Percentiles rank a stretch among this genome's conserved stretches.
These are phyloP conservation scores for Lasioglossum zephyrum DNA, from an alignment of 2,888 invertebrate genomes.

Conservation along the genomic window DNA sequence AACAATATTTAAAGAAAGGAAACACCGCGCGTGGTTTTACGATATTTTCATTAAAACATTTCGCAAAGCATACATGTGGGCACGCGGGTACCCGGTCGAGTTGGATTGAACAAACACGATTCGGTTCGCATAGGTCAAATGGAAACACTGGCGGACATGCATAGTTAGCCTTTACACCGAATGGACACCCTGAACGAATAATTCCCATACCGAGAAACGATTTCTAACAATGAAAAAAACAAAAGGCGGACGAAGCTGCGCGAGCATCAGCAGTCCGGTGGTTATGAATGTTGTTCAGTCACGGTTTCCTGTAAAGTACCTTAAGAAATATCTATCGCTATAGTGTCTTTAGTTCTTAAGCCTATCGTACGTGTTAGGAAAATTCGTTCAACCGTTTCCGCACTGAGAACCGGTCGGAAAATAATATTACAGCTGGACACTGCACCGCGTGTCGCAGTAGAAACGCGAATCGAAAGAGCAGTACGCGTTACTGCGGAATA, in stretches of 20 bases:
- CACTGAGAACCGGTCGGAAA: neutral
- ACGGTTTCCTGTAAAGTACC: constrained; percentile 1
- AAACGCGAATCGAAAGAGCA: neutral
- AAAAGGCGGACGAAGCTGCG: neutral
- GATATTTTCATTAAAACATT: neutral
- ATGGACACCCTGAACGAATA: neutral
- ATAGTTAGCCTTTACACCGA: neutral
- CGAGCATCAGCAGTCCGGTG: neutral
- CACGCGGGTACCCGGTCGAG: neutral
- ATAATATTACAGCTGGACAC: neutral
- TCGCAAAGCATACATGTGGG: neutral
- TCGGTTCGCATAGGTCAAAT: neutral
- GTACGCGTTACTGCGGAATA: neutral
- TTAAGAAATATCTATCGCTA: neutral
- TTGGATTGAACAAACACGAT: neutral
- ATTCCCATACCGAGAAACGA: neutral
- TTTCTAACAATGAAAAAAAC: neutral
- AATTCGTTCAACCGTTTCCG: neutral
- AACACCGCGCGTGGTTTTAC: neutral
- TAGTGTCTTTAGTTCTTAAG: neutral
- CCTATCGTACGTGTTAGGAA: constrained; percentile 2
- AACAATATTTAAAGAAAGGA: neutral
- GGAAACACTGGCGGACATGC: neutral
- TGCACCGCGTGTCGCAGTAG: neutral
- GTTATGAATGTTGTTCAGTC: neutral